Conservation (phyloP, 2,113 vertebrate genomes). For the pig (Sus scrofa) region T2T-Sscrofa CM000827.6:37361001-37361500, state of each 20-base stretch:
- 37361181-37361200: not conserved
- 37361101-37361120: not conserved
- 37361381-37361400: conserved; percentile 41
- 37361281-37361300: not conserved
- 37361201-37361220: not conserved
- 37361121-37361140: not conserved
- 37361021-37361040: not conserved
- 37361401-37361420: not conserved
- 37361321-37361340: not conserved
- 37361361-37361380: not conserved
- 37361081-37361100: not conserved
- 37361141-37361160: not conserved
- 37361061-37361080: not conserved
- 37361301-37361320: not conserved
- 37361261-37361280: not conserved
- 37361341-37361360: not conserved
- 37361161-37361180: not conserved
- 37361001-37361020: not conserved
- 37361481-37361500: conserved; percentile 91
- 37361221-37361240: not conserved
- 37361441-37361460: conserved; percentile 87
- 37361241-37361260: not conserved
- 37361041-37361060: not conserved
- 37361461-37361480: conserved; percentile 90
- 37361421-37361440: conserved; percentile 78